Conservation (phyloP, 2,797 vertebrate species). For the Acipenser ruthenus region DNA sequence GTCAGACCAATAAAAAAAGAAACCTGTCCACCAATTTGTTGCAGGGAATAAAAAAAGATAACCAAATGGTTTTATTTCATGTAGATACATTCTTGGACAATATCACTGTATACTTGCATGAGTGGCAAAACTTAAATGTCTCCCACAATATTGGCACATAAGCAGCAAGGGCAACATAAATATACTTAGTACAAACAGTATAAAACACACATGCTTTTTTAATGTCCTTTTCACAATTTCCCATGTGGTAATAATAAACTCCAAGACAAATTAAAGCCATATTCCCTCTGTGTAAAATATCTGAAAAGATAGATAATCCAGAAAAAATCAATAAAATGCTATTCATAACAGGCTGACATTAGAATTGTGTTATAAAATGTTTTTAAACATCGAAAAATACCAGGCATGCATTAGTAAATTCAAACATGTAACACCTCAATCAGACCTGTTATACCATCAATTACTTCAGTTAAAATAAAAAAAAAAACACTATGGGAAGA, state of each 20-base stretch:
- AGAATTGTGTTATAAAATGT: conserved; percentile 37
- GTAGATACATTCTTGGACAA: conserved; percentile 96
- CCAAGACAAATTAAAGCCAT: conserved; percentile 78
- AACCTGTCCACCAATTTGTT: conserved; percentile 23
- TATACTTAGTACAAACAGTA: conserved; percentile 98
- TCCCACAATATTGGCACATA: conserved; percentile 94
- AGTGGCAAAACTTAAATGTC: conserved; percentile 67
- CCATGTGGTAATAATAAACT: conserved; percentile 71
- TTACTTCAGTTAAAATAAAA: conserved; percentile 29
- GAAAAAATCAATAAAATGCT: conserved; percentile 16
- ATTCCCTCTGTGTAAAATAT: conserved; percentile 56
- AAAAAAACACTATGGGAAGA: conserved; percentile 21
- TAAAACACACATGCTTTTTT: conserved; percentile 95
- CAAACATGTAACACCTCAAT: conserved; percentile 42
- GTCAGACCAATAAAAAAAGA: no score
- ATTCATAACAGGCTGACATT: conserved; percentile 40
- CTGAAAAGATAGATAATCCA: conserved; percentile 20
- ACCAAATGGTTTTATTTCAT: conserved; percentile 88
- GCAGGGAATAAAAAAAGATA: conserved; percentile 82
- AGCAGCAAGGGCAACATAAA: conserved; percentile 95
- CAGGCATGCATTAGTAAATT: conserved; percentile 66
- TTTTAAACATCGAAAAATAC: conserved; percentile 63
- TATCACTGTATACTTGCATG: conserved; percentile 88
- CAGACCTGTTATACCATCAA: conserved; percentile 30
- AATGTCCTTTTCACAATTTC: conserved; percentile 64